Percentiles rank a stretch among this genome's conserved stretches.
phyloP scores from a whole-genome alignment of 2,797 vertebrate species.

The Fistularia tabacaria region DNA sequence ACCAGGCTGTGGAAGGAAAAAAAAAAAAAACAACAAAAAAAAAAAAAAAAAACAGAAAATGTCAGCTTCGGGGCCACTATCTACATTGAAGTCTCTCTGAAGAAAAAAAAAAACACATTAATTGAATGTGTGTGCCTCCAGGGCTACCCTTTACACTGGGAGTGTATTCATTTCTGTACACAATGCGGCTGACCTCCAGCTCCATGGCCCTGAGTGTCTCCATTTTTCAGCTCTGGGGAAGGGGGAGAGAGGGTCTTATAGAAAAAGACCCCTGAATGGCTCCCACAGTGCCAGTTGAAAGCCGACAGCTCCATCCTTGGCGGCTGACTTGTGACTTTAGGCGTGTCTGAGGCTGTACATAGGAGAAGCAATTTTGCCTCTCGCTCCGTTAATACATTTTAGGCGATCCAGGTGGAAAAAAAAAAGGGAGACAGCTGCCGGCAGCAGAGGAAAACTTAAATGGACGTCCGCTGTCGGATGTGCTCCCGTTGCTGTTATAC shows the following conservation, averaged over 20 bases:
- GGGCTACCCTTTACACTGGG: constrained; percentile 31
- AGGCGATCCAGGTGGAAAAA: constrained; percentile 20
- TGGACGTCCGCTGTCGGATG: too few relatives aligned
- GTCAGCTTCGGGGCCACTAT: constrained; percentile 25
- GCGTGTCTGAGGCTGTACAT: constrained; percentile 9
- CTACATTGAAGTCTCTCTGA: constrained; percentile 15
- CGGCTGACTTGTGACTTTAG: constrained; percentile 36
- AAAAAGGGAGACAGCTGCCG: constrained; percentile 1
- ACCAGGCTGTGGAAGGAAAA: constrained; percentile 21
- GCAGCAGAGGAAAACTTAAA: not conserved
- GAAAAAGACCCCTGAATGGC: constrained; percentile 44
- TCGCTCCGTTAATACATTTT: constrained; percentile 24
- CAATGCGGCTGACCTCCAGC: constrained; percentile 62
- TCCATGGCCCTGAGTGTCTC: constrained; percentile 41
- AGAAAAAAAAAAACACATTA: constrained; percentile 17
- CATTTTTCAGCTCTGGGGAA: constrained; percentile 51
- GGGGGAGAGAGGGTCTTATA: constrained; percentile 16
- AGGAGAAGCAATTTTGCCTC: constrained; percentile 16
- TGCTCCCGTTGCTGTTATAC: too few relatives aligned
- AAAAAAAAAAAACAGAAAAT: constrained; percentile 11
- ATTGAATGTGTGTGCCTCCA: constrained; percentile 28
- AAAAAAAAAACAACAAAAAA: not conserved
- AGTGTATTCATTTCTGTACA: constrained; percentile 55
- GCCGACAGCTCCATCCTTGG: constrained; percentile 20
- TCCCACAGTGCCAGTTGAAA: constrained; percentile 37